Base-by-base conservation (phyloP, 2,888 invertebrate genomes). In the Cephus spinipes region DNA sequence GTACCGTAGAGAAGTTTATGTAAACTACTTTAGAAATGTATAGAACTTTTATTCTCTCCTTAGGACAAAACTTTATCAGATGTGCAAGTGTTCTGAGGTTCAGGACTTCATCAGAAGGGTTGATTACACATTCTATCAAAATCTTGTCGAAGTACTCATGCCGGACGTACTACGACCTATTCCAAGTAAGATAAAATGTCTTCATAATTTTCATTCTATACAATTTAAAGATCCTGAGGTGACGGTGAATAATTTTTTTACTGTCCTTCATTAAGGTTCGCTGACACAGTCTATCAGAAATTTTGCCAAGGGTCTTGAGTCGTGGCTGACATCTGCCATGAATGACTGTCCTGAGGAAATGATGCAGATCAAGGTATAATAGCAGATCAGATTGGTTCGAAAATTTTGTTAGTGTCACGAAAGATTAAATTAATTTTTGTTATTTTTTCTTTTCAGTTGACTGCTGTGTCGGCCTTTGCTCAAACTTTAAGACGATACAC, bases 401-500 rank as follows among this genome's bases (percentile, higher is more conserved):
- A 34, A 11, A 31, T 11, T n/a, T 1, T 11, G 36, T 6, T 4
- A 71, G n/a, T 79, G 55, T 68, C 30, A 12, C n/a, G 31, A 15
- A 33, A 40, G 34, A 23, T 40, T 33, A 69, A 23, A 68, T 68
- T 35, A 12, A 75, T 36, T 2, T 11, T 55, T 73, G 33, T 34
- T 30, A 4, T 15, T 69, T 12, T 33, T 15, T 31, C 15, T 31
- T 35, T 87, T 40, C 83, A 94, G 94, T 92, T 95, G 79, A 93
- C 95, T 12, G 95, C 96, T 23, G 98, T 98, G 1, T 96, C 97
- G 81, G 97, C 97, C 31, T 97, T 99, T 92, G 97, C 98, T 87
- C 98, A 98, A 92, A 98, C 98, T 33, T 92, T 99, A 88, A 94
- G 98, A 69, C 96, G 99, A 68, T 99, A 99, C 93, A 99, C 99